A percentile compares a stretch with the other conserved stretches of the same genome.
phyloP scores from a whole-genome alignment of 2,797 vertebrate species.

The Chaetophractus vellerosus region DNA sequence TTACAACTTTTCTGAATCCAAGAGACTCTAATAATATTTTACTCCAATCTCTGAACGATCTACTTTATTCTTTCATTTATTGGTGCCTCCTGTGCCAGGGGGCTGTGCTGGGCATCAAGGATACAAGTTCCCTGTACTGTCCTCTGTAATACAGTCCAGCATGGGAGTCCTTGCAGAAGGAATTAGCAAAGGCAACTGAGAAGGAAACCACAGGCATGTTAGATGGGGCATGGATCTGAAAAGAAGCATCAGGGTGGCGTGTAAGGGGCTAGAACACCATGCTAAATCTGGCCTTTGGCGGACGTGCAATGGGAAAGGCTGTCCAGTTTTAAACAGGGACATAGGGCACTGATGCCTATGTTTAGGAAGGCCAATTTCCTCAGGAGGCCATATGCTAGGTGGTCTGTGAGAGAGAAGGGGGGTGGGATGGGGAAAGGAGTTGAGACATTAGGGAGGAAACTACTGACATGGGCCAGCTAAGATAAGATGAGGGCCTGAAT shows the following conservation, averaged over 20 bases:
- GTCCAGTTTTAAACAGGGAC: background rate
- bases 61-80: slow-evolving; percentile 3
- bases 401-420: background rate
- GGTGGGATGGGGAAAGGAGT: background rate
- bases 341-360: background rate
- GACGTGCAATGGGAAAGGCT: background rate
- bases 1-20: slow-evolving; percentile 40
- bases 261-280: background rate
- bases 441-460: background rate
- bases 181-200: background rate
- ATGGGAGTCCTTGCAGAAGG: background rate
- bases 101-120: background rate
- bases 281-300: background rate
- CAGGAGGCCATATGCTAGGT: background rate
- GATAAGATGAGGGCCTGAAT: background rate
- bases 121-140: background rate
- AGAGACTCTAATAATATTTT: slow-evolving; percentile 22
- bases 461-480: background rate
- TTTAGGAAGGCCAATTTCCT: background rate
- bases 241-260: background rate
- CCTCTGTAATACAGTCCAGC: background rate
- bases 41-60: background rate
- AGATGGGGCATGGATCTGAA: background rate
- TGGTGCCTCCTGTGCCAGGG: background rate
- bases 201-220: background rate